Evolutionary conservation across 2,888 invertebrate species (phyloP), one percentile per base, ranked within the genome.

Genomic region (Seira ritae): DNA sequence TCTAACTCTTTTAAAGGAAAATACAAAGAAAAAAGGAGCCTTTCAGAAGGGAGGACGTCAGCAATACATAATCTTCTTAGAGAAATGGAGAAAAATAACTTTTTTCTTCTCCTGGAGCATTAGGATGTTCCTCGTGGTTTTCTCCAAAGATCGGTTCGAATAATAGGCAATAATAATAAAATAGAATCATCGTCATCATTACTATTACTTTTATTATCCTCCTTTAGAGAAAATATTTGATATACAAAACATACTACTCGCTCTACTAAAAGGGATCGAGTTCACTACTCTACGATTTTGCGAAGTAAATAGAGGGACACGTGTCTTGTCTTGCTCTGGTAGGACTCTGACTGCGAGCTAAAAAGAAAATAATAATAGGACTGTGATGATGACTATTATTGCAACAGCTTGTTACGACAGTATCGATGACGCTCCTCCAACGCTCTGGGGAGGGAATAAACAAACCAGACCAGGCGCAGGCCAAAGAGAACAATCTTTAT

Each of bases 31-130:
- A 55, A 77, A 77, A 70, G 60, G 60, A 70, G 3, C 23, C 19
- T 70, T 77, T 77, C 69, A 70, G 70, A 65, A 23, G 60, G 31
- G 17, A 68, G 31, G 50, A 76, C 68, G 69, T 76, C 31, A 31
- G 76, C 76, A 76, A 76, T 76, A 76, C 76, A 76, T 76, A 68
- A 76, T 76, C 68, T 68, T 69, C 31, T 50, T 37, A 50, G 60
- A 72, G 72, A 23, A 23, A 65, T 31, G 31, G 31, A 31, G 31
- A 31, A 31, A 31, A 31, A 31, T 31, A 31, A 31, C 31, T 31
- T 31, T 31, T 31, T 31, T 31, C 8, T 31, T 31, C 31, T 31
- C 31, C 31, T 4, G 31, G 31, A 31, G 31, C 31, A 31, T 31
- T 31, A 31, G 31, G 31, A 31, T 31, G 31, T 31, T 31, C 2